These are phyloP conservation scores for Synanthedon myopaeformis DNA, from an alignment of 2,888 invertebrate species.

Conservation along the genomic window DNA sequence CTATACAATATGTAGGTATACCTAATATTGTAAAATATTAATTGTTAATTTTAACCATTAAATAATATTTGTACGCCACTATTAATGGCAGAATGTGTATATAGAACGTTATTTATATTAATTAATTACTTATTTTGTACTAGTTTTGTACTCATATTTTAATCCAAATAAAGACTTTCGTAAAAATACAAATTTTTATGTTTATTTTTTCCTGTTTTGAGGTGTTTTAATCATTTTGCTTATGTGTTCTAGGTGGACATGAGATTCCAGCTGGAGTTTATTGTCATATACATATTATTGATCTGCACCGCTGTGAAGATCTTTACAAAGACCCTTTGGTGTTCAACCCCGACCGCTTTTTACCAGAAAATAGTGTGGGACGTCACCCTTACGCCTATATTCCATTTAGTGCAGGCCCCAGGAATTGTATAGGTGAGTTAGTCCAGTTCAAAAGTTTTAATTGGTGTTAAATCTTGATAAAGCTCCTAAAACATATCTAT, in stretches of 20 bases:
- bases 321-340: slow-evolving; percentile 74
- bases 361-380: slow-evolving; percentile 63
- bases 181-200: neutral
- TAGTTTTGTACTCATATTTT: no score
- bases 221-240: slow-evolving; percentile 1
- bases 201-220: neutral
- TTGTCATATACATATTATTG: slow-evolving; percentile 71
- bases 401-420: slow-evolving; percentile 76
- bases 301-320: slow-evolving; percentile 73
- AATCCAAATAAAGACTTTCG: no score
- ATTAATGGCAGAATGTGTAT: no score
- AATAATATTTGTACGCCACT: no score
- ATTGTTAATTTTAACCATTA: no score
- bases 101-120: no score
- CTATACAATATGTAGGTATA: no score
- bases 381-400: slow-evolving; percentile 75
- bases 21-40: no score
- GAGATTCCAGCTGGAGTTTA: slow-evolving; percentile 57
- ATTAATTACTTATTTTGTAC: no score
- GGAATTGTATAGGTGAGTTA: slow-evolving; percentile 75
- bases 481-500: no score
- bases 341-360: slow-evolving; percentile 79
- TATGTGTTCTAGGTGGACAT: slow-evolving; percentile 43
- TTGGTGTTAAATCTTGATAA: no score
- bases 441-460: no score